Conservation (phyloP, 2,797 vertebrate species). For the Periparus ater region DNA sequence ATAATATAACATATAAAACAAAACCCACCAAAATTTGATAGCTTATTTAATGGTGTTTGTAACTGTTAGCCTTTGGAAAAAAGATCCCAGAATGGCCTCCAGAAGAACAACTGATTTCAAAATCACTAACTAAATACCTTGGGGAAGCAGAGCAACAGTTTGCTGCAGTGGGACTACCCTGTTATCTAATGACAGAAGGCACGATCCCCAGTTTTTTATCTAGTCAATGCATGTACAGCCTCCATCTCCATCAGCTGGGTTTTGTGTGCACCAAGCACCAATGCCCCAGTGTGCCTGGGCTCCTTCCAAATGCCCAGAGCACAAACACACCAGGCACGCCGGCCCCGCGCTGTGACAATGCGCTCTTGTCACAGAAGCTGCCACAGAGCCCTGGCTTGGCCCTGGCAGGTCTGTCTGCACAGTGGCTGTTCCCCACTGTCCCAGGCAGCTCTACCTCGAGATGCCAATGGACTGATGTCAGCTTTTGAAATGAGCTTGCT, state of each 20-base stretch:
- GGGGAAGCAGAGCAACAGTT: background rate
- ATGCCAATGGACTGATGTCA: constrained; percentile 93
- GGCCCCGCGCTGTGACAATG: background rate
- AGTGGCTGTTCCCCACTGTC: constrained; percentile 55
- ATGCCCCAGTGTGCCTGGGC: background rate
- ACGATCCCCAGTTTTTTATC: accelerated
- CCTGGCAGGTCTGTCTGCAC: constrained; percentile 32
- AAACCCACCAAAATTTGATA: background rate
- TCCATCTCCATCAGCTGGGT: background rate
- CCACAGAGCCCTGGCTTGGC: constrained; percentile 12
- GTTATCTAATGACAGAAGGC: background rate
- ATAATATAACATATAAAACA: background rate
- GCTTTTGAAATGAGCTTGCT: constrained; percentile 86
- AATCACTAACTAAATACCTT: background rate
- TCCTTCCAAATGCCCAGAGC: background rate
- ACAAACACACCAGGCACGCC: accelerated
- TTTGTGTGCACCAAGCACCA: background rate
- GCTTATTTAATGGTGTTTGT: background rate
- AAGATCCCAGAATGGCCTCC: background rate
- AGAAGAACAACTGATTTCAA: background rate
- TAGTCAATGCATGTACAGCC: background rate
- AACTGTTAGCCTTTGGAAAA: background rate
- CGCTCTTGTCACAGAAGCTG: constrained; percentile 26
- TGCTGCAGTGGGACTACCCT: background rate
- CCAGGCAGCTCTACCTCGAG: constrained; percentile 77